Conservation (phyloP, 2,888 invertebrate genomes). For the Ophraella communa region DNA sequence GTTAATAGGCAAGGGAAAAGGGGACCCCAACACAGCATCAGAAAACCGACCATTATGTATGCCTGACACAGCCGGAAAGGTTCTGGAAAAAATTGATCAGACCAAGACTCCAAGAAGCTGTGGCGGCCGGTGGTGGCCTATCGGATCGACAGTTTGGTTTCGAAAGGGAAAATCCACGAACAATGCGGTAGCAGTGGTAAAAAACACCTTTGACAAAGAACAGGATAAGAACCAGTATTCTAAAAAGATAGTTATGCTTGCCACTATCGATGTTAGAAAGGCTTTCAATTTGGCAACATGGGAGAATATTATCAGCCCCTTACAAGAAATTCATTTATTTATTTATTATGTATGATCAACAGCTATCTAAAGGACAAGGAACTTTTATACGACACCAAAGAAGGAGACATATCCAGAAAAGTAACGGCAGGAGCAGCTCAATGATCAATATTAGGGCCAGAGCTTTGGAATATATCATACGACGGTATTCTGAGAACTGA, state of each 20-base stretch:
- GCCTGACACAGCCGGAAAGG: not conserved
- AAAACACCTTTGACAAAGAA: not conserved
- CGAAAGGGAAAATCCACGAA: too few species aligned
- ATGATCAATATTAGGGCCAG: too few species aligned
- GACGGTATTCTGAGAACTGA: too few species aligned
- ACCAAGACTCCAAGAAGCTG: not conserved
- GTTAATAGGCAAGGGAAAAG: too few species aligned
- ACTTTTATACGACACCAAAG: not conserved
- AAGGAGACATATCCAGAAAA: too few species aligned
- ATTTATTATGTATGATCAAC: not conserved
- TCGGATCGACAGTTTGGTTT: not conserved
- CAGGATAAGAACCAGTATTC: not conserved
- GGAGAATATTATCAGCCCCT: not conserved
- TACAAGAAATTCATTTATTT: not conserved
- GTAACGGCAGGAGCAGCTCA: too few species aligned
- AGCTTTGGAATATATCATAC: too few species aligned
- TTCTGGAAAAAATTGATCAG: not conserved
- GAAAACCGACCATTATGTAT: not conserved
- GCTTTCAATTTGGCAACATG: not conserved
- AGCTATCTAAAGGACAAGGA: not conserved
- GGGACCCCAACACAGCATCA: too few species aligned
- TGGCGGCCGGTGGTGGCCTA: not conserved
- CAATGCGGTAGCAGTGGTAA: not conserved
- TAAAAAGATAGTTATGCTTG: not conserved
- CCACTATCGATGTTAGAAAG: not conserved